Evolutionary conservation across 2,888 invertebrate species (phyloP), one percentile per base, ranked within the genome.

Genomic region (Elmis aenea): DNA sequence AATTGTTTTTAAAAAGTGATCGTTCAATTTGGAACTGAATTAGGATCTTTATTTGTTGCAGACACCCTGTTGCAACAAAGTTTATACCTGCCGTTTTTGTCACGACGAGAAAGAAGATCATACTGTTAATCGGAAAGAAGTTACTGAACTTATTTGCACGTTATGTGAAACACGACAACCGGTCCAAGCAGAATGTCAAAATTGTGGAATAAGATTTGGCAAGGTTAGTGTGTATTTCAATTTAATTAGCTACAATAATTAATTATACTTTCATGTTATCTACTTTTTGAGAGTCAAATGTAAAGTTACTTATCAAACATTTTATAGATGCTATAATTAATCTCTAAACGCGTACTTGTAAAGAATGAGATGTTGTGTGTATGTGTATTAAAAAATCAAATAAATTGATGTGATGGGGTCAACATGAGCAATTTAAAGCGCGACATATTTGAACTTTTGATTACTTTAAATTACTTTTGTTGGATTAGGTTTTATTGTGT

Each of bases 31-130:
- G n/a, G n/a, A n/a, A n/a, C n/a, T n/a, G n/a, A n/a, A n/a, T n/a
- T n/a, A n/a, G n/a, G n/a, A n/a, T n/a, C n/a, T n/a, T n/a, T n/a
- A n/a, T n/a, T 35, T 55, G 46, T 71, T 75, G 11, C 70, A 92
- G 91, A 85, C 90, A 11, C 90, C 90, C 32, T 91, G 91, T 63
- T 92, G 92, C 68, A 82, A 83, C 57, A 89, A 89, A 67, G 79
- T 87, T 5, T 92, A 91, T 66, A 82, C 84, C 43, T 92, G 92
- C 61, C 79, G 92, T 15, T 87, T 91, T 62, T 92, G 92, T 58
- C 92, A 93, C 54, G 90, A 93, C 66, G 90, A 91, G 58, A 83
- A 72, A 20, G 91, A 91, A 61, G 75, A 81, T 42, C 92, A 92
- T 63, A 81, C 83, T 45, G 81, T 92, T 49, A 85, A 90, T 66